Evolutionary conservation across 2,888 invertebrate genomes (phyloP).

Genomic region (Drosophila nigritarsus): DNA sequence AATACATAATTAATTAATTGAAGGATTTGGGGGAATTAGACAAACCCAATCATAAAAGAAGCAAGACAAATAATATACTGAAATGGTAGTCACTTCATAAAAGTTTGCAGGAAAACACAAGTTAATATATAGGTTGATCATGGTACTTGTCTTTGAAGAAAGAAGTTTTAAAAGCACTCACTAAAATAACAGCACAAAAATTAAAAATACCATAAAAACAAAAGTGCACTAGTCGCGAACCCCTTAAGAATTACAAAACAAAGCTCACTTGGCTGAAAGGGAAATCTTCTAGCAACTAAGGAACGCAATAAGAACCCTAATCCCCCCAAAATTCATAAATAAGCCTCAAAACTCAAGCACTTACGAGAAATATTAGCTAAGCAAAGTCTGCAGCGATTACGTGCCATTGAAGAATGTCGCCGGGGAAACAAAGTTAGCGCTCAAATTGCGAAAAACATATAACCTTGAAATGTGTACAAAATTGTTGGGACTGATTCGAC

Average conservation of each 20-base stretch:
- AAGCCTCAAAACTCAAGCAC: conserved; percentile 23
- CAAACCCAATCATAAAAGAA: background rate
- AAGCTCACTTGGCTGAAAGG: background rate
- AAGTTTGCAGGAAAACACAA: background rate
- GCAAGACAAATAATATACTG: background rate
- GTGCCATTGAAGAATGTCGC: conserved; percentile 45
- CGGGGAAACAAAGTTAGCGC: conserved; percentile 44
- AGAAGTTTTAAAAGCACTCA: background rate
- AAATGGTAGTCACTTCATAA: background rate
- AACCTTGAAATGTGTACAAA: conserved; percentile 61
- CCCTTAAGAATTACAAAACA: background rate
- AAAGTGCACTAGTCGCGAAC: background rate
- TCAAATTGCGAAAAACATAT: conserved; percentile 44
- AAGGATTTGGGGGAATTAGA: no score
- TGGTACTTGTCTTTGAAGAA: background rate
- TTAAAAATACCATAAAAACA: background rate
- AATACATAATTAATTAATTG: background rate
- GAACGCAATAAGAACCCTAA: background rate
- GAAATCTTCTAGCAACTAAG: background rate
- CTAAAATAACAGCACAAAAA: background rate
- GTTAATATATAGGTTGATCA: background rate
- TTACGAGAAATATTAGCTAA: conserved; percentile 31
- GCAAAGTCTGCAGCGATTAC: conserved; percentile 34
- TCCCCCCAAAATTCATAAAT: conserved; percentile 7
- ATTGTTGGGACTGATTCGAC: conserved; percentile 5